Conservation (phyloP, 1,140 invertebrate species). For the Coenobita brevimanus region DNA sequence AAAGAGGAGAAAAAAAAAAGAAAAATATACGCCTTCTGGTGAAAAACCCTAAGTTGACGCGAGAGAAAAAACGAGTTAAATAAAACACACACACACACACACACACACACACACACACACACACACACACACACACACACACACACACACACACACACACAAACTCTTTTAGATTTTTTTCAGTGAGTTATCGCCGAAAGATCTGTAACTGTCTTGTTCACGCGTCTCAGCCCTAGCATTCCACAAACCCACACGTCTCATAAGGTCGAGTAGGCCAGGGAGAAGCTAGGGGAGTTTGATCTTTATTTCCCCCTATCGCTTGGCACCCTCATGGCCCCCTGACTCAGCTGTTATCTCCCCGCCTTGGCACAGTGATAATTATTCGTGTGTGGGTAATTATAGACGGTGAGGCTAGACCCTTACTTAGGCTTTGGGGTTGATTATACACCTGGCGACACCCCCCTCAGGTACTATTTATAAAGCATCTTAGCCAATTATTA, state of each 20-base stretch:
- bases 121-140: conserved; percentile 4
- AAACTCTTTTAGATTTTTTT: conserved; percentile 5
- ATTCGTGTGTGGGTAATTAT: conserved; percentile 65
- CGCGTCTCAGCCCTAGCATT: neutral
- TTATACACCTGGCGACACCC: conserved; percentile 49
- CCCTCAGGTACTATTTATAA: too few species aligned
- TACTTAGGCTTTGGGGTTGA: conserved; percentile 58
- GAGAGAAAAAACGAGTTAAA: too few species aligned
- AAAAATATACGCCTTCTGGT: too few species aligned
- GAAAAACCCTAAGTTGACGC: too few species aligned
- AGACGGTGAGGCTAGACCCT: conserved; percentile 58
- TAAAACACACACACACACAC: neutral
- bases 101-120: conserved; percentile 14
- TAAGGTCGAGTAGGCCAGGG: neutral
- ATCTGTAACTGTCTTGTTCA: conserved; percentile 66
- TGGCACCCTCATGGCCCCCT: conserved; percentile 26
- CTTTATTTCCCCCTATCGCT: neutral
- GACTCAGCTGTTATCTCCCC: conserved; percentile 47
- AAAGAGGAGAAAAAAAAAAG: too few species aligned
- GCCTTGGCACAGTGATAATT: conserved; percentile 62
- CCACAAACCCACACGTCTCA: neutral
- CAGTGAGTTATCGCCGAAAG: conserved; percentile 53
- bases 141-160: conserved; percentile 15
- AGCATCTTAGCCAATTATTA: too few species aligned
- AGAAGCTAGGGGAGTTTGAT: neutral